Evolutionary conservation across 2,113 vertebrate genomes (phyloP).

Genomic region (Corythornis vintsioides): DNA sequence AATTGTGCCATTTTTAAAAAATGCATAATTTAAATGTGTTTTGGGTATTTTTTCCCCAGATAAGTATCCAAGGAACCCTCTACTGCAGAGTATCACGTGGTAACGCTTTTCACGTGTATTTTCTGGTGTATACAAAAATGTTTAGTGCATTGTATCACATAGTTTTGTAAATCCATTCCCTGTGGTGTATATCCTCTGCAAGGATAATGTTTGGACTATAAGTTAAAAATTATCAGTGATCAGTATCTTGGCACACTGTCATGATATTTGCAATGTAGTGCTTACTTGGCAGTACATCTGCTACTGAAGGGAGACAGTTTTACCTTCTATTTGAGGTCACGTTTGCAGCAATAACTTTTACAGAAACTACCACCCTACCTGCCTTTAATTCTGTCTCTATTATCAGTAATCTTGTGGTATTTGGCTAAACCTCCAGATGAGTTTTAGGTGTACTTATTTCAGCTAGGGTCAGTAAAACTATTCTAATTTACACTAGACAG

Average conservation of each 20-base stretch:
- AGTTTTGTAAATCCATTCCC: not conserved
- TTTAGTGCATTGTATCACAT: not conserved
- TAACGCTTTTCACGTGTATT: not conserved
- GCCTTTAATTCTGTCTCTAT: not conserved
- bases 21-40: not conserved
- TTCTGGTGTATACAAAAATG: not conserved
- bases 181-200: not conserved
- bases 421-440: not conserved
- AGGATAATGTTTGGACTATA: not conserved
- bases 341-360: not conserved
- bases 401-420: not conserved
- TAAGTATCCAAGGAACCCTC: not conserved
- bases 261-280: not conserved
- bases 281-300: conserved; percentile 1
- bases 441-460: not conserved
- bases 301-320: not conserved
- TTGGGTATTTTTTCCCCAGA: not conserved
- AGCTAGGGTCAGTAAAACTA: not conserved
- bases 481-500: not conserved
- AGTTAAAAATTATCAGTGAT: conserved; percentile 30
- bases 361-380: not conserved
- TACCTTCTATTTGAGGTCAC: not conserved
- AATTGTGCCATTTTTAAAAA: not conserved
- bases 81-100: not conserved
- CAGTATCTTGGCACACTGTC: not conserved